Percentiles rank a stretch among this genome's conserved stretches.
Conservation (phyloP, 2,113 vertebrate genomes). For the Labeo rohita region DNA sequence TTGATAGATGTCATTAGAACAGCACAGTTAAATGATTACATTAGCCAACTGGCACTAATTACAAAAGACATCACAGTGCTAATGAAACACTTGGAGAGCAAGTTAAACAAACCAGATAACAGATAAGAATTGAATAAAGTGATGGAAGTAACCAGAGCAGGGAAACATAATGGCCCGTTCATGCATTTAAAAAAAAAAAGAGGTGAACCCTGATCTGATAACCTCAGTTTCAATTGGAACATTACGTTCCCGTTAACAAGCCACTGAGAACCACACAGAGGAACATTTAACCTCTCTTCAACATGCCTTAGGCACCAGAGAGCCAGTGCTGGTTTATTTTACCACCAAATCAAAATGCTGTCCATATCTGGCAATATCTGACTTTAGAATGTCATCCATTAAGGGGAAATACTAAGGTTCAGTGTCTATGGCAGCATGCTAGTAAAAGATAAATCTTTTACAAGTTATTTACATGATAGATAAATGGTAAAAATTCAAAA, state of each 20-base stretch:
- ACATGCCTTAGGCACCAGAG: neutral
- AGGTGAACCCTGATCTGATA: slow-evolving; percentile 37
- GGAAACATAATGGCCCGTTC: neutral
- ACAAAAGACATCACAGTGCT: slow-evolving; percentile 21
- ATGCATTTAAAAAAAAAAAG: neutral
- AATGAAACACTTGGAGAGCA: slow-evolving; percentile 23
- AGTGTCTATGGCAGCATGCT: neutral
- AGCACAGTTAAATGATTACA: slow-evolving; percentile 12
- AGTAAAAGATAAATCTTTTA: too few relatives aligned
- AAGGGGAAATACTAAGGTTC: neutral
- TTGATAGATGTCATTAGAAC: neutral
- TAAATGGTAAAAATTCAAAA: neutral
- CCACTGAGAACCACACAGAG: neutral
- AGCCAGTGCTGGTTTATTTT: neutral
- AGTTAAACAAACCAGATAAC: slow-evolving; percentile 26
- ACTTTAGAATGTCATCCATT: neutral
- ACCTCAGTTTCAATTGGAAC: slow-evolving; percentile 26
- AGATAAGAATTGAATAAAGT: slow-evolving; percentile 14
- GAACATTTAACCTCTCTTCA: slow-evolving; percentile 34
- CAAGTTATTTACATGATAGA: neutral
- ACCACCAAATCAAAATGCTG: neutral
- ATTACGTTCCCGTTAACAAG: slow-evolving; percentile 32
- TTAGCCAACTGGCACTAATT: neutral
- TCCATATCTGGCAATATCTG: neutral
- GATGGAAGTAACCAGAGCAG: slow-evolving; percentile 8